Conservation (phyloP, 2,797 vertebrate genomes). For the Uromys caudimaculatus region DNA sequence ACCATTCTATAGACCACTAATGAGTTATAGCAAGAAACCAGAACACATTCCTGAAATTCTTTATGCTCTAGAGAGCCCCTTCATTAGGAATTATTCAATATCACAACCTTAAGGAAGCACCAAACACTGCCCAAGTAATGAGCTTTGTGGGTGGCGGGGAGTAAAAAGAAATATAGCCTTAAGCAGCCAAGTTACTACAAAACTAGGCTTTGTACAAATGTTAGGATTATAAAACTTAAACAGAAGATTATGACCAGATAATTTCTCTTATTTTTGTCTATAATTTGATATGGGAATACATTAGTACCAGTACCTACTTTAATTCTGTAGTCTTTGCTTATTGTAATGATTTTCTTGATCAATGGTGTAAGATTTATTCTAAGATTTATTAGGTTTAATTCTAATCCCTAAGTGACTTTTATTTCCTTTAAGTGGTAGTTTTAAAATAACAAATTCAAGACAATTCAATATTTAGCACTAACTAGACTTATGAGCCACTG, state of each 20-base stretch:
- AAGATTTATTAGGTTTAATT: constrained; percentile 48
- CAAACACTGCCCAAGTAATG: background rate
- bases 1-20: background rate
- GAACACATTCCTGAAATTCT: constrained; percentile 26
- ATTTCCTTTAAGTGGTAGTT: constrained; percentile 55
- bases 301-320: background rate
- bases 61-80: background rate
- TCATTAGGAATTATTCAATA: constrained; percentile 34
- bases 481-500: constrained; percentile 82
- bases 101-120: constrained; percentile 30
- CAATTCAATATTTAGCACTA: constrained; percentile 83
- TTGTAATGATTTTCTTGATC: constrained; percentile 33
- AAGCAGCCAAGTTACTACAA: constrained; percentile 4
- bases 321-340: constrained; percentile 31
- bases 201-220: constrained; percentile 35
- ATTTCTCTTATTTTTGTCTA: constrained; percentile 16
- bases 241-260: constrained; percentile 4
- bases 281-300: background rate
- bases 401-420: constrained; percentile 32
- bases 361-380: constrained; percentile 21
- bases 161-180: background rate
- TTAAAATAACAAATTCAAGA: constrained; percentile 81
- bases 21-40: constrained; percentile 24
- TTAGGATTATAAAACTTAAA: background rate
- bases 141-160: background rate